Evolutionary conservation across 2,797 vertebrate species (phyloP), one percentile per base, ranked within the genome.

Genomic region (Lycodopsis pacificus): DNA sequence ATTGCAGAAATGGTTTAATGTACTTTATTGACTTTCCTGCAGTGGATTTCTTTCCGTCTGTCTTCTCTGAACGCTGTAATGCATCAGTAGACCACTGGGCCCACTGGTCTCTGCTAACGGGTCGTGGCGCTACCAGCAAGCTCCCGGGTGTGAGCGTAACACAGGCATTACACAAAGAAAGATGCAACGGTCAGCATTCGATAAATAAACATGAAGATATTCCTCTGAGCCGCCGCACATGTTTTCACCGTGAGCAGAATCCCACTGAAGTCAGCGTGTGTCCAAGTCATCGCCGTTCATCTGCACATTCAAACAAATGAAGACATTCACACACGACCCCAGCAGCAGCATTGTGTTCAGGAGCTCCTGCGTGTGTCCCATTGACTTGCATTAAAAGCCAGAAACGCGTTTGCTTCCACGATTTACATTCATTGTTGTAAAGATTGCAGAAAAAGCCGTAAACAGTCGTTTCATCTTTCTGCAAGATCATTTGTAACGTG

Each of bases 131-230:
- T 36, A 36, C 40, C 40, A 71, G 25, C 14, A 49, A 27, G 6
- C 34, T 67, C 81, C 42, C 56, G 12, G 15, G 25, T 27, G 81
- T 57, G 17, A 44, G 54, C n/a, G n/a, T n/a, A n/a, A n/a, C n/a
- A n/a, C n/a, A n/a, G n/a, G n/a, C 48, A 30, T 34, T 44, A 49
- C 62, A 40, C 10, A 25, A 1, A 34, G 17, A 38, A 22, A 30
- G 9, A 5, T 2, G n/a, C 22, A 19, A 7, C 0, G 3, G 25
- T 58, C 57, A 67, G 76, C 72, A 32, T n/a, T 13, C 1, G 22
- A 27, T 71, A 22, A 27, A 54, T n/a, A 17, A 2, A 40, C 36
- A 15, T 32, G 1, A 6, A 32, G 1, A 32, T 1, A 6, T 32
- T 32, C 6, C 32, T 32, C 32, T 32, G 32, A 32, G 32, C 32